A percentile compares a stretch with the other conserved stretches of the same genome.
Conservation (phyloP, 1,140 invertebrate species). For the Oscheius sp. region DNA sequence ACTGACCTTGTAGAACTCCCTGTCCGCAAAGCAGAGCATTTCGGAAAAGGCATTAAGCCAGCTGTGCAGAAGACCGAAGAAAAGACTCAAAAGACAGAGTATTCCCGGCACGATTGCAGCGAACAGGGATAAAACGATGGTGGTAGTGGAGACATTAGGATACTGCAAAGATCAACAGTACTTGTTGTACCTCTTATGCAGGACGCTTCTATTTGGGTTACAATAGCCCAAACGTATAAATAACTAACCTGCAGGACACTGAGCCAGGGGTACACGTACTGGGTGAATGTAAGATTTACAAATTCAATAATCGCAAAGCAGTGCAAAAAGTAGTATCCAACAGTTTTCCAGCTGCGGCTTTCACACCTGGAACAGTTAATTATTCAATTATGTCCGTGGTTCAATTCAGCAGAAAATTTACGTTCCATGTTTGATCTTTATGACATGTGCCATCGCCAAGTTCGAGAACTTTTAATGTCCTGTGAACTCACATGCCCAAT, state of each 20-base stretch:
- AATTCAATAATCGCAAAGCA: constrained; percentile 55
- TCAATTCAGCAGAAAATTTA: too few relatives aligned
- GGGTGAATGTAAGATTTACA: constrained; percentile 53
- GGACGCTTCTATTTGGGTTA: too few relatives aligned
- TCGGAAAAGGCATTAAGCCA: constrained; percentile 58
- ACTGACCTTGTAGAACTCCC: constrained; percentile 53
- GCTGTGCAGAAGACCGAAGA: constrained; percentile 56
- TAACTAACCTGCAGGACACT: constrained; percentile 18
- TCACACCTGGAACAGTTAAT: constrained; percentile 13
- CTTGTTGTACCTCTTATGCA: too few relatives aligned
- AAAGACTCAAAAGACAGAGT: constrained; percentile 54
- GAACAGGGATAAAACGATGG: constrained; percentile 46
- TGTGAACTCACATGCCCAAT: too few relatives aligned
- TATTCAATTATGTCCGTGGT: too few relatives aligned
- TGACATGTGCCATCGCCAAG: neutral
- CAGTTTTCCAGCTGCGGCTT: constrained; percentile 47
- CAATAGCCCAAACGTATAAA: neutral
- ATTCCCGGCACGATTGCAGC: constrained; percentile 55
- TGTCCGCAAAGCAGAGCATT: constrained; percentile 54
- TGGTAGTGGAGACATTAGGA: constrained; percentile 23
- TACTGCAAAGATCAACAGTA: constrained; percentile 27
- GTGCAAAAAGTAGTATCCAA: constrained; percentile 44
- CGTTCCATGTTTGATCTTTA: neutral
- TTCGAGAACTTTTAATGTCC: too few relatives aligned
- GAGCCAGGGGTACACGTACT: constrained; percentile 49